phyloP scores from a whole-genome alignment of 2,113 vertebrate species.

The Crotalus tigris region DNA sequence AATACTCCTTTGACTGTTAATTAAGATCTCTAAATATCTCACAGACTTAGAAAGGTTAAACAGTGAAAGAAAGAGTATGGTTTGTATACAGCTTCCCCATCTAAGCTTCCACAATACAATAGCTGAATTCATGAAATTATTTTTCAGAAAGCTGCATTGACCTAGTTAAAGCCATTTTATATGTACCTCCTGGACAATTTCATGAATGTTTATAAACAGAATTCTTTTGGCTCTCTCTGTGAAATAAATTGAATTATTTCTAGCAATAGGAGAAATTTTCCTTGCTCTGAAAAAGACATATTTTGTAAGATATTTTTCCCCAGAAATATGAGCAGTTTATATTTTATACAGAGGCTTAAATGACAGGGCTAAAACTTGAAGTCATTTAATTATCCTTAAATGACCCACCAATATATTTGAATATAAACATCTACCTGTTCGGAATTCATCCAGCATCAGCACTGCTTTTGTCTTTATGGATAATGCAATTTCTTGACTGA shows the following conservation, averaged over 20 bases:
- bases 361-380: too few species aligned
- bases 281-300: constrained; percentile 6
- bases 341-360: not conserved
- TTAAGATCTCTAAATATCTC: constrained; percentile 28
- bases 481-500: not conserved
- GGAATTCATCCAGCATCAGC: not conserved
- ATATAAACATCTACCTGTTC: not conserved
- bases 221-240: constrained; percentile 31
- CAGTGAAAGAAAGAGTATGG: not conserved
- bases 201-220: constrained; percentile 47
- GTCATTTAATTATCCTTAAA: not conserved
- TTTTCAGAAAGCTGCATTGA: constrained; percentile 32
- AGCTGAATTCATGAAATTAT: constrained; percentile 26
- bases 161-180: constrained; percentile 58
- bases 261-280: constrained; percentile 34
- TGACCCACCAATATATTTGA: not conserved
- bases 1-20: constrained; percentile 3
- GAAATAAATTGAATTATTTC: constrained; percentile 44
- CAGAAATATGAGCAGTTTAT: constrained; percentile 1
- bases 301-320: not conserved
- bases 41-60: constrained; percentile 25
- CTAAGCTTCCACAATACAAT: not conserved
- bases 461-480: not conserved
- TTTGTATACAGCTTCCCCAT: not conserved
- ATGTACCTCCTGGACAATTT: constrained; percentile 32